phyloP scores from a whole-genome alignment of 2,797 vertebrate genomes.

The Danionella dracula region DNA sequence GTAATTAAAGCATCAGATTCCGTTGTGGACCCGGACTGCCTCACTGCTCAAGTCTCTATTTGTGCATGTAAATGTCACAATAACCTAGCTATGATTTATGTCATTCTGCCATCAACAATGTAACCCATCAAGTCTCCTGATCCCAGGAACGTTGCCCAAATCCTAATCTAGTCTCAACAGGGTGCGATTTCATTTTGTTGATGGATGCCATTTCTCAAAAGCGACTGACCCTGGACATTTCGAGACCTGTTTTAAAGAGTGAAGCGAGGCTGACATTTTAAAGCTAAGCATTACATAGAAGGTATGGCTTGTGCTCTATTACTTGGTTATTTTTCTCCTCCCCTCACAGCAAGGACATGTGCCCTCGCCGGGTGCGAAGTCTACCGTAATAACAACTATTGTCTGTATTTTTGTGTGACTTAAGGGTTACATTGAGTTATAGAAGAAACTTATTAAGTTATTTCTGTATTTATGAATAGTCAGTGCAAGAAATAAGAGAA shows the following conservation, averaged over 20 bases:
- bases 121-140: neutral
- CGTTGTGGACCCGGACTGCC: neutral
- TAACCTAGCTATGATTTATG: slow-evolving; percentile 6
- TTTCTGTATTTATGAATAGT: too few relatives aligned
- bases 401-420: neutral
- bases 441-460: too few relatives aligned
- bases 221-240: neutral
- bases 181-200: neutral
- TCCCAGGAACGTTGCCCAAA: neutral
- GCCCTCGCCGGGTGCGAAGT: neutral
- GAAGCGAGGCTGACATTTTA: slow-evolving; percentile 1
- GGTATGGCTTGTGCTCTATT: neutral
- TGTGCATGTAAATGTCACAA: slow-evolving; percentile 5
- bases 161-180: neutral
- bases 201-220: slow-evolving; percentile 33
- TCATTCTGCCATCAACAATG: neutral
- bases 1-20: neutral
- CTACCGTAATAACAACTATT: neutral
- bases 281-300: neutral
- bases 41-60: neutral
- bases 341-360: neutral
- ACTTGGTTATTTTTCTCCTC: neutral
- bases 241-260: slow-evolving; percentile 16
- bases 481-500: too few relatives aligned
- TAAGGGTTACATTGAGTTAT: too few relatives aligned